phyloP scores from a whole-genome alignment of 2,888 invertebrate genomes.

The Diaprepes abbreviatus region DNA sequence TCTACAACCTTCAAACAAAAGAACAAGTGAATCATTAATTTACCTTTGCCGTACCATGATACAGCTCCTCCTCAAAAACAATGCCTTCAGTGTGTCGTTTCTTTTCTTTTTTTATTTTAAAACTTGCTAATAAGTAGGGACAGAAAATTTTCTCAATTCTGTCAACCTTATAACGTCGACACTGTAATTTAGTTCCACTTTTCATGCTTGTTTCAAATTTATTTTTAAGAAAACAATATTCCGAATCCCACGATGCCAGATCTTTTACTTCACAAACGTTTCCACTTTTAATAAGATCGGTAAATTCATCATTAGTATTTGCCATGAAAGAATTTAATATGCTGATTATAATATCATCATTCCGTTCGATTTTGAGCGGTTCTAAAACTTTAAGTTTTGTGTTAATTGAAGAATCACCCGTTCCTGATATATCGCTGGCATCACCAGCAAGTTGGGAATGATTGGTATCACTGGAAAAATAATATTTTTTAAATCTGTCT shows the following conservation, averaged over 20 bases:
- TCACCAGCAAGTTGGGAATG: too few species aligned
- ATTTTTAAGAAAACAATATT: background rate
- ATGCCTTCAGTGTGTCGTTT: background rate
- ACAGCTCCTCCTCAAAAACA: background rate
- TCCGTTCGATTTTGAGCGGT: background rate
- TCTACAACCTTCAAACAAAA: too few species aligned
- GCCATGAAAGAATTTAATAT: background rate
- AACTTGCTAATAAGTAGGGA: background rate
- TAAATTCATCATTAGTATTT: background rate
- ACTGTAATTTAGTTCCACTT: background rate
- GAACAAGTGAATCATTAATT: too few species aligned
- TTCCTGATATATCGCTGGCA: too few species aligned
- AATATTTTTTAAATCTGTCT: too few species aligned
- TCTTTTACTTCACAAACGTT: background rate
- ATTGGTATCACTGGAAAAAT: too few species aligned
- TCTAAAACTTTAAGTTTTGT: too few species aligned
- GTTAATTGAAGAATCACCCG: too few species aligned
- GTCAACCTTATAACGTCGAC: background rate
- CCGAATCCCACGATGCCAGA: background rate
- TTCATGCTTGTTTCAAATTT: background rate
- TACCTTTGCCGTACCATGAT: slow-evolving; percentile 7
- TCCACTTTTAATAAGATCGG: background rate
- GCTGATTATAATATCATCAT: background rate
- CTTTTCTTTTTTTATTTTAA: background rate
- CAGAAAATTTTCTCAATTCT: background rate